Base-by-base conservation (phyloP, 2,797 vertebrate species). In the Eptatretus atami region DNA sequence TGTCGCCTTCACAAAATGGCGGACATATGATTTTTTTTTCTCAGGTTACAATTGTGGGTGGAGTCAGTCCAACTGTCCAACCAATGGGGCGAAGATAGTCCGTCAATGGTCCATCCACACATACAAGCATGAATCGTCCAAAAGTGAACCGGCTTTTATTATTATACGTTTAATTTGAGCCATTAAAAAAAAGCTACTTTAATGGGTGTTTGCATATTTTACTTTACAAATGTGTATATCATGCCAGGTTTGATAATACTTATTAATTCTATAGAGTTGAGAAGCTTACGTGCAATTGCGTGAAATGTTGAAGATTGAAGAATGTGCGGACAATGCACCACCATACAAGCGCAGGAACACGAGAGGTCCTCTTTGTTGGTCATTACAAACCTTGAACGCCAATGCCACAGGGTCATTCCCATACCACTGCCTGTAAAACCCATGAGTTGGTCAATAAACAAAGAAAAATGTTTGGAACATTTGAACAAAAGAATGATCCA, bases 311-410 rank as follows among this genome's bases (percentile, higher is more conserved):
- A 86, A 77, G 57, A 95, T 65, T 2, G 84, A 78, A 1, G 77
- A 76, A 53, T 96, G 88, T 55, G 84, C 69, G 70, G 84, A 93
- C 72, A 96, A 72, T 53, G 72, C 76, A 53, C 92, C 90, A 1
- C 88, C 92, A 72, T 94, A 98, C 75, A 96, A 76, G 6, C 90
- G 79, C 13, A 95, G 69, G 63, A 96, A 93, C 66, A 96, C 86
- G 68, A 98, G 68, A 3, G 88, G 86, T 10, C 92, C 90, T 1
- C 87, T 81, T 72, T 87, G 86, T 72, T 82, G 87, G 73, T 98
- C 81, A 13, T 98, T 86, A 53, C 92, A 72, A 69, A 96, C 88
- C 76, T 98, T 96, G 74, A 98, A 98, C 1, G 87, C 86, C 71
- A 98, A 67, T 5, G 90, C 88, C 69, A 86, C 94, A 52, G 95